Base-by-base conservation (phyloP, 1,140 invertebrate genomes). In the Diorhabda elongata region DNA sequence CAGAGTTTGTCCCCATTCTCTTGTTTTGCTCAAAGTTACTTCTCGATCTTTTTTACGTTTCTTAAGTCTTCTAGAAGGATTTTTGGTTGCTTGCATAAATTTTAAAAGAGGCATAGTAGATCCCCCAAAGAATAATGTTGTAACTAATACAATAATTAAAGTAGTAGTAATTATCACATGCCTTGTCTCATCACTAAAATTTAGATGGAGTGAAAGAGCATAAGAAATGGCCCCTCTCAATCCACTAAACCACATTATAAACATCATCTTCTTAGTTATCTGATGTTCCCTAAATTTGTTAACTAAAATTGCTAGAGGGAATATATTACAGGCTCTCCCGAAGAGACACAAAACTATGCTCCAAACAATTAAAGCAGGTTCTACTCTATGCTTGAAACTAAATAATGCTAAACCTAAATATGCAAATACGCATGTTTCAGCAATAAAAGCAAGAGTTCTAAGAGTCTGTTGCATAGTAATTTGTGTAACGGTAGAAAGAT, bases 391-490 rank as follows among this genome's bases (percentile, higher is more conserved):
- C 75, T 91, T 90, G 80, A 99, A 98, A 79, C 96, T 98, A 81
- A 99, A 99, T 71, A 99, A 91, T 6, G 97, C 97, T 73, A 99
- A 81, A 57, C 98, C 98, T 58, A 99, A 85, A 81, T 99, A 99
- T n/a, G 97, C 97, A 88, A 99, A 99, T 0, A 99, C 97, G 83
- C 95, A 98, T 2, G 97, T 99, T 85, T 99, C 97, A 75, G 96
- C 96, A 75, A 98, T 97, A 79, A 99, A 98, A 4, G 98, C 93
- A 42, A 99, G 83, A 1, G 97, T 99, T 79, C 98, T 87, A 88
- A 99, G 97, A 2, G 97, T 98, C 82, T 99, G 97, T 81, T 99
- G 97, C 91, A 99, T 98, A 3, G 97, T 99, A 5, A 99, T 98
- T 84, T 99, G 97, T 8, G 97, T 98, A 3, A 99, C 92, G 26